Evolutionary conservation across 2,797 vertebrate genomes (phyloP).

Genomic region (Diplodus puntazzo): DNA sequence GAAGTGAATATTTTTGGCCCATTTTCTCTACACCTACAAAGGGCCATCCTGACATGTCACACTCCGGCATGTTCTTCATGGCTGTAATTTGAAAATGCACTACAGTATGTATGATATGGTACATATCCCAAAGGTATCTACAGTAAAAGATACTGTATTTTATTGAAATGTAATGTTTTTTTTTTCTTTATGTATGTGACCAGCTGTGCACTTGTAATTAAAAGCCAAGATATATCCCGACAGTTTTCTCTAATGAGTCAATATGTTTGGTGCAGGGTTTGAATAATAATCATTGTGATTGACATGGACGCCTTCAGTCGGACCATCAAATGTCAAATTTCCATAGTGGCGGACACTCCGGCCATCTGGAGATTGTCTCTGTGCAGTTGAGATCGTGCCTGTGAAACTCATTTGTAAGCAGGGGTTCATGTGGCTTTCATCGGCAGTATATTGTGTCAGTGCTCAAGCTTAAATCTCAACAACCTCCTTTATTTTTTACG

Average conservation of each 20-base stretch:
- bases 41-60: neutral
- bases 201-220: constrained; percentile 78
- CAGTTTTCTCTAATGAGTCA: neutral
- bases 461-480: neutral
- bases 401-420: neutral
- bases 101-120: constrained; percentile 55
- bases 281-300: constrained; percentile 2
- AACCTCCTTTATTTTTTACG: neutral
- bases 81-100: constrained; percentile 63
- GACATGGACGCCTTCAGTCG: neutral
- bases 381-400: neutral
- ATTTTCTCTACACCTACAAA: constrained; percentile 25
- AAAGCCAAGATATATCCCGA: constrained; percentile 52
- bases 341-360: constrained; percentile 12
- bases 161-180: constrained; percentile 55
- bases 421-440: neutral
- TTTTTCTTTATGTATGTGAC: constrained; percentile 43
- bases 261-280: neutral
- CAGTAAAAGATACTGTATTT: constrained; percentile 47
- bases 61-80: constrained; percentile 35
- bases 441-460: neutral
- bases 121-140: constrained; percentile 44
- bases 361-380: neutral
- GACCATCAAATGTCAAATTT: constrained; percentile 57
- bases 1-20: neutral